Evolutionary conservation across 2,888 invertebrate species (phyloP).

Genomic region (Brachylomia viminalis): DNA sequence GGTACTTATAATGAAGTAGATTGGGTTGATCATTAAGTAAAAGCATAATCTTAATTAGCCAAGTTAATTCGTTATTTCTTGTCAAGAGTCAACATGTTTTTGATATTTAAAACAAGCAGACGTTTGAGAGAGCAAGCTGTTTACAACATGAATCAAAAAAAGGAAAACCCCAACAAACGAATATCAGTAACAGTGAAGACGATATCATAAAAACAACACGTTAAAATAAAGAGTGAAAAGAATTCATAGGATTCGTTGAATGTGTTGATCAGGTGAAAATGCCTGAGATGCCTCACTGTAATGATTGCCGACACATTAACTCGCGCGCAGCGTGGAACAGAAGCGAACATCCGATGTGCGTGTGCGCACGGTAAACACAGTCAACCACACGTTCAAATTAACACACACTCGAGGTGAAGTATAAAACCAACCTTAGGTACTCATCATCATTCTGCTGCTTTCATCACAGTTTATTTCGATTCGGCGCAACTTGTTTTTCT

Average conservation of each 20-base stretch:
- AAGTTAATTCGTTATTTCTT: background rate
- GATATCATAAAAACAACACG: conserved; percentile 18
- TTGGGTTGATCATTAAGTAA: background rate
- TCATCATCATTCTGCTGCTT: background rate
- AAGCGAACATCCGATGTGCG: conserved; percentile 46
- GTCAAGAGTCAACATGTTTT: background rate
- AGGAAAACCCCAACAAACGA: background rate
- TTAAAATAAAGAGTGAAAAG: conserved; percentile 55
- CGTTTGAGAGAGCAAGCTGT: conserved; percentile 1
- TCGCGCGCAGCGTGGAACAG: conserved; percentile 50
- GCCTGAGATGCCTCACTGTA: conserved; percentile 58
- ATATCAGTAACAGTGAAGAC: conserved; percentile 5
- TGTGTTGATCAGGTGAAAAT: conserved; percentile 69
- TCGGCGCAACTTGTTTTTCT: background rate
- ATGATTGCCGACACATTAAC: conserved; percentile 61
- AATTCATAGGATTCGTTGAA: conserved; percentile 51
- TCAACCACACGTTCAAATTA: background rate
- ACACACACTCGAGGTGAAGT: background rate
- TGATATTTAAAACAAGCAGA: background rate
- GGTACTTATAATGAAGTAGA: background rate
- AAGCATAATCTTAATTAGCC: background rate
- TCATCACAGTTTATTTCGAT: background rate
- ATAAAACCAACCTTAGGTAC: background rate
- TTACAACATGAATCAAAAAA: background rate
- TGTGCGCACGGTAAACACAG: conserved; percentile 26